Conservation (phyloP, 2,888 invertebrate genomes). For the Drosophila recens region DNA sequence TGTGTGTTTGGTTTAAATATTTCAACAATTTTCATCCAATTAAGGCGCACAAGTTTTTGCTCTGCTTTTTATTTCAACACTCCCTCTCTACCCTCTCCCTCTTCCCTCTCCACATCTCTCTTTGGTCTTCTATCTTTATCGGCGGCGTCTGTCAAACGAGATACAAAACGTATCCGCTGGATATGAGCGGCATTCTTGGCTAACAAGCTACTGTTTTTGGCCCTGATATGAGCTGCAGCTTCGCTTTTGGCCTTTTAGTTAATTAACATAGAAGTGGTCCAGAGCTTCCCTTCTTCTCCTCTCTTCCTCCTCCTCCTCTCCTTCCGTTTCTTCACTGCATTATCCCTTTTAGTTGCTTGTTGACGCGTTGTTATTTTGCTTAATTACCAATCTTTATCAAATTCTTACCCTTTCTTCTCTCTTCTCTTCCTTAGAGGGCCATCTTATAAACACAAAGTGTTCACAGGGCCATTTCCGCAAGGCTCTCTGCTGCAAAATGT, state of each 20-base stretch:
- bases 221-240: conserved; percentile 57
- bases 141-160: conserved; percentile 79
- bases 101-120: not conserved
- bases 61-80: conserved; percentile 49
- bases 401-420: conserved; percentile 11
- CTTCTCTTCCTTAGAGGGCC: conserved; percentile 90
- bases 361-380: conserved; percentile 60
- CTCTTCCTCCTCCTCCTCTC: too few species aligned
- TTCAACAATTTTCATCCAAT: conserved; percentile 86
- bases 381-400: conserved; percentile 73
- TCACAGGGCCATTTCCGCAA: conserved; percentile 96
- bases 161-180: conserved; percentile 81
- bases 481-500: conserved; percentile 98
- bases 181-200: conserved; percentile 79
- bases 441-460: conserved; percentile 98
- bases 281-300: conserved; percentile 1
- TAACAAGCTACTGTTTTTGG: conserved; percentile 76
- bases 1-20: conserved; percentile 82
- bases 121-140: conserved; percentile 44
- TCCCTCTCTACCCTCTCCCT: not conserved
- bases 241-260: conserved; percentile 69
- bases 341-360: conserved; percentile 52
- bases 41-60: conserved; percentile 81
- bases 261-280: conserved; percentile 77
- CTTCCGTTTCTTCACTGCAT: not conserved